phyloP scores from a whole-genome alignment of 2,113 vertebrate genomes.

The Forbesichthys agassizii region DNA sequence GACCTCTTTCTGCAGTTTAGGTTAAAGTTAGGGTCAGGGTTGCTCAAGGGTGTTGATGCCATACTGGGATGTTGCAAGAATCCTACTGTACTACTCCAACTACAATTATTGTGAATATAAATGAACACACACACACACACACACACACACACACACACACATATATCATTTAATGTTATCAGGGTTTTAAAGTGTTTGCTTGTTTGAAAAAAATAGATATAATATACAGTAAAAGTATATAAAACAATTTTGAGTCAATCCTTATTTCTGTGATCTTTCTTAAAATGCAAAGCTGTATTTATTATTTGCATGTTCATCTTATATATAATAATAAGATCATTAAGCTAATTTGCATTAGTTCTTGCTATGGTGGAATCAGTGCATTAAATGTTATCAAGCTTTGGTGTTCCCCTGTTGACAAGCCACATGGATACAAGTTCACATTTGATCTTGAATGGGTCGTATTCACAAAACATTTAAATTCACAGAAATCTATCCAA shows the following conservation, averaged over 20 bases:
- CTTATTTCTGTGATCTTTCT: too few relatives aligned
- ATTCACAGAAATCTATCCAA: too few relatives aligned
- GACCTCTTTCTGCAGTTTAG: slow-evolving; percentile 40
- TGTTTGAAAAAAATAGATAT: neutral
- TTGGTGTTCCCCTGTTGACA: neutral
- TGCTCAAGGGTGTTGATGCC: too few relatives aligned
- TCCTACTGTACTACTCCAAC: too few relatives aligned
- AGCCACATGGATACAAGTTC: neutral
- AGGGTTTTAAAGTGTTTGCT: neutral
- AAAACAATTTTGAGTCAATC: too few relatives aligned
- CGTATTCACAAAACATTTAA: too few relatives aligned
- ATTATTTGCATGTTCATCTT: neutral
- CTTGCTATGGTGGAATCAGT: neutral
- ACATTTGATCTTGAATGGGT: too few relatives aligned
- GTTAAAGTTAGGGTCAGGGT: slow-evolving; percentile 16
- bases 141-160: slow-evolving; percentile 15
- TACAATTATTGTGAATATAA: too few relatives aligned
- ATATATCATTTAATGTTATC: neutral
- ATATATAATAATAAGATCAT: too few relatives aligned
- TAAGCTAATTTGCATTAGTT: neutral
- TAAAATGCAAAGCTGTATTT: too few relatives aligned
- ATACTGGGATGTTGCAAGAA: too few relatives aligned
- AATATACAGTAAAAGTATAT: too few relatives aligned
- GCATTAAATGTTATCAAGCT: slow-evolving; percentile 2
- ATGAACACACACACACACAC: slow-evolving; percentile 15